Conservation (phyloP, 1,140 invertebrate species). For the Chlorops oryzae region DNA sequence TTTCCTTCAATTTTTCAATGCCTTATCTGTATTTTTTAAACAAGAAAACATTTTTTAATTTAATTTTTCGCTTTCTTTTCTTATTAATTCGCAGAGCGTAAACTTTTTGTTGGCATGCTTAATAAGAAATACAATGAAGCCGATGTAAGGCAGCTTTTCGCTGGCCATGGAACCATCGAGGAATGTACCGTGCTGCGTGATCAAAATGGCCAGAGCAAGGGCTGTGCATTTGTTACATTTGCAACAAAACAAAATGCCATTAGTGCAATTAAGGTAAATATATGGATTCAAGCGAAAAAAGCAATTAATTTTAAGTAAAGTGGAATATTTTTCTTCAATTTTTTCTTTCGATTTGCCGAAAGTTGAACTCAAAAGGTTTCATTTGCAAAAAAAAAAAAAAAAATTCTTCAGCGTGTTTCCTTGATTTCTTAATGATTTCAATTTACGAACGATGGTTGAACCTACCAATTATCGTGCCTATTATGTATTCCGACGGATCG, state of each 20-base stretch:
- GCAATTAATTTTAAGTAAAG: too few species aligned
- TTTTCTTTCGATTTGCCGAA: too few species aligned
- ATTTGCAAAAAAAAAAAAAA: too few species aligned
- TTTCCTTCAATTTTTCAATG: too few species aligned
- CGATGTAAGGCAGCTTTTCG: slow-evolving; percentile 90
- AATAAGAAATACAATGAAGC: slow-evolving; percentile 95
- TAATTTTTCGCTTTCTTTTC: slow-evolving; percentile 22
- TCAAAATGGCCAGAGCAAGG: slow-evolving; percentile 86
- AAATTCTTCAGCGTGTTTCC: too few species aligned
- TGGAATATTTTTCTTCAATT: too few species aligned
- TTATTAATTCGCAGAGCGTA: slow-evolving; percentile 78
- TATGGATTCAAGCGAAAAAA: background rate
- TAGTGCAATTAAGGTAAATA: slow-evolving; percentile 80
- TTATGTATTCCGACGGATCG: too few species aligned
- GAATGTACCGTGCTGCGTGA: slow-evolving; percentile 97
- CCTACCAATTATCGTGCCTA: too few species aligned
- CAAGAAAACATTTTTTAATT: too few species aligned
- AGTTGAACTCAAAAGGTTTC: too few species aligned
- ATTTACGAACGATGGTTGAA: too few species aligned
- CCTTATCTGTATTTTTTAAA: slow-evolving; percentile 7
- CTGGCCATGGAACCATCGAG: slow-evolving; percentile 89
- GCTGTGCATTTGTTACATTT: slow-evolving; percentile 98
- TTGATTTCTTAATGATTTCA: too few species aligned
- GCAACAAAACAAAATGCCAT: slow-evolving; percentile 92
- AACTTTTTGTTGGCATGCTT: slow-evolving; percentile 99